Evolutionary conservation across 2,797 vertebrate species (phyloP).

Genomic region (Sebastolobus alascanus): DNA sequence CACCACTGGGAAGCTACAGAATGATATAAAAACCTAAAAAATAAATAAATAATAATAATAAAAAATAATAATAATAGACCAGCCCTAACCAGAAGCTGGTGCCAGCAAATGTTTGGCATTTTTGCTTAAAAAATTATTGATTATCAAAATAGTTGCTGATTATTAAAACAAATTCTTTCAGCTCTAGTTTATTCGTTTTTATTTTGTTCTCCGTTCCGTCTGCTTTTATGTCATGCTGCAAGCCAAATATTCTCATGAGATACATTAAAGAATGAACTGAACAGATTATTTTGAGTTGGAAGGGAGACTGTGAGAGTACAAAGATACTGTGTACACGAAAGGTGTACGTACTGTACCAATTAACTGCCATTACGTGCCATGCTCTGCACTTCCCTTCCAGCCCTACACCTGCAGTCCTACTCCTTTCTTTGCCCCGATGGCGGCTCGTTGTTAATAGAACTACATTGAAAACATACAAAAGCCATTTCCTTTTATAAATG

Average conservation of each 20-base stretch:
- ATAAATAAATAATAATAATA: not conserved
- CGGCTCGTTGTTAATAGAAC: constrained; percentile 28
- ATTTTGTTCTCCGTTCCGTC: not conserved
- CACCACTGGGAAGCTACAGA: not conserved
- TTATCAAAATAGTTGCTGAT: not conserved
- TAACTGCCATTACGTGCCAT: not conserved
- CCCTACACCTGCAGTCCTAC: not conserved
- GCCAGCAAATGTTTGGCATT: not conserved
- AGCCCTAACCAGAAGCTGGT: not conserved
- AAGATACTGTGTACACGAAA: not conserved
- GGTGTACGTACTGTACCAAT: not conserved
- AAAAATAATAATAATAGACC: too few relatives aligned
- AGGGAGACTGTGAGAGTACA: not conserved
- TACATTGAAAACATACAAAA: constrained; percentile 38
- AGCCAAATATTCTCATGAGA: not conserved
- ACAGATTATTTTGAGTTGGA: not conserved
- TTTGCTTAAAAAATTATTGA: not conserved
- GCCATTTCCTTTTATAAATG: constrained; percentile 27
- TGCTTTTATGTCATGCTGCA: not conserved
- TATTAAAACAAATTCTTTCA: not conserved
- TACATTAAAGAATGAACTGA: not conserved
- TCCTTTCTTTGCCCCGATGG: constrained; percentile 12
- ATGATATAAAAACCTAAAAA: not conserved
- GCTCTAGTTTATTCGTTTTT: not conserved
- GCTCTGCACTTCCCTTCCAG: not conserved